Conservation (phyloP, 2,113 vertebrate species). For the Apodemus sylvaticus region DNA sequence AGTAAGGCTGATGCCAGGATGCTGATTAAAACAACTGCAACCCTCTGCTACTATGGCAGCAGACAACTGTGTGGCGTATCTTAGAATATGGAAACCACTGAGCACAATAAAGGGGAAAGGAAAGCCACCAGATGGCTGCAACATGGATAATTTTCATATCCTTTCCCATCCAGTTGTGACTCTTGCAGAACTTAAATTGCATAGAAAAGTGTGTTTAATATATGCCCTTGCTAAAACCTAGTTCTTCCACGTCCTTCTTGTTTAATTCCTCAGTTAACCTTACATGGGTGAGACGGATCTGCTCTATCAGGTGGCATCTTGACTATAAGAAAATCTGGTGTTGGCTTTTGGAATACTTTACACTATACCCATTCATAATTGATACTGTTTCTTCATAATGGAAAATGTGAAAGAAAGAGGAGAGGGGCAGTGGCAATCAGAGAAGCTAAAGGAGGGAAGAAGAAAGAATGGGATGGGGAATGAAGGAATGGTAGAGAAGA, state of each 20-base stretch:
- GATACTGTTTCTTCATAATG: neutral
- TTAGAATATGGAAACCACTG: neutral
- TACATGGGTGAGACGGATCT: neutral
- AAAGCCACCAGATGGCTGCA: neutral
- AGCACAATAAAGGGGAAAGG: neutral
- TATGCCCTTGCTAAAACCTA: neutral
- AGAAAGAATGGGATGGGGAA: neutral
- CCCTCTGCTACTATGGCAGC: neutral
- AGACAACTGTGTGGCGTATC: slow-evolving; percentile 8
- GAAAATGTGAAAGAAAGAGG: neutral
- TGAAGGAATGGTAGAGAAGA: neutral
- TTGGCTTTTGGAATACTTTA: slow-evolving; percentile 21
- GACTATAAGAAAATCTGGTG: neutral
- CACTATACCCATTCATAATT: neutral
- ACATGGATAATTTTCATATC: neutral
- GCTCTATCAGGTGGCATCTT: slow-evolving; percentile 11
- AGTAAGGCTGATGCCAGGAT: slow-evolving; percentile 27
- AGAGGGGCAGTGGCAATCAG: neutral
- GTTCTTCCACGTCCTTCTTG: neutral
- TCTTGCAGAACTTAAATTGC: neutral
- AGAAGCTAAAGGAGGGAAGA: neutral
- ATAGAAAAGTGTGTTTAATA: neutral
- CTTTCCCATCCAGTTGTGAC: neutral
- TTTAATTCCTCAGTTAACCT: slow-evolving; percentile 3
- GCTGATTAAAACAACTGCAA: neutral